Evolutionary conservation across 2,113 vertebrate species (phyloP).

Genomic region (Oryzias melastigma): DNA sequence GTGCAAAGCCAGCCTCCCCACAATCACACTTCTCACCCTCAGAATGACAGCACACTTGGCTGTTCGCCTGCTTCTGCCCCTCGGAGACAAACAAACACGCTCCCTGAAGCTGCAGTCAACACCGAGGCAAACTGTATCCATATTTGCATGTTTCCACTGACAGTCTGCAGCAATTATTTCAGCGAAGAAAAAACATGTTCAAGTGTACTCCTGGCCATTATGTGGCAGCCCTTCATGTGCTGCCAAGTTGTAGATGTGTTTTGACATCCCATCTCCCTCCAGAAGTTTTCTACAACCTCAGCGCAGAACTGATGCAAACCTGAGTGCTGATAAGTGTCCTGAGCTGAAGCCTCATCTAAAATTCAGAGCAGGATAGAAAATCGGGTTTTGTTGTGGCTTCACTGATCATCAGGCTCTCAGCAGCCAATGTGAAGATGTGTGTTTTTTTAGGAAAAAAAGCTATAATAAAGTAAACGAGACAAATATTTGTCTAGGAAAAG

Average conservation of each 20-base stretch:
- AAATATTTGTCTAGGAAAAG: neutral
- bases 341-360: constrained; percentile 1
- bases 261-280: constrained; percentile 9
- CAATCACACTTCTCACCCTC: neutral
- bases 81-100: constrained; percentile 2
- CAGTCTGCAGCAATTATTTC: constrained; percentile 5
- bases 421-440: neutral
- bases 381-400: neutral
- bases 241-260: constrained; percentile 13
- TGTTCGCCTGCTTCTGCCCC: neutral
- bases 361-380: constrained; percentile 12
- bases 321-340: constrained; percentile 2
- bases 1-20: neutral
- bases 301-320: constrained; percentile 11
- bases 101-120: constrained; percentile 4
- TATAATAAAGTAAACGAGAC: neutral
- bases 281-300: constrained; percentile 10
- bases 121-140: constrained; percentile 3
- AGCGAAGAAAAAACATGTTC: constrained; percentile 2
- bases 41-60: constrained; percentile 4
- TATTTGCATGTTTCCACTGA: constrained; percentile 1
- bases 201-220: constrained; percentile 16
- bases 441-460: neutral
- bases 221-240: constrained; percentile 11
- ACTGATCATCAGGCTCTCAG: constrained; percentile 5